Conservation (phyloP, 1,140 invertebrate genomes). For the Anadara kagoshimensis region DNA sequence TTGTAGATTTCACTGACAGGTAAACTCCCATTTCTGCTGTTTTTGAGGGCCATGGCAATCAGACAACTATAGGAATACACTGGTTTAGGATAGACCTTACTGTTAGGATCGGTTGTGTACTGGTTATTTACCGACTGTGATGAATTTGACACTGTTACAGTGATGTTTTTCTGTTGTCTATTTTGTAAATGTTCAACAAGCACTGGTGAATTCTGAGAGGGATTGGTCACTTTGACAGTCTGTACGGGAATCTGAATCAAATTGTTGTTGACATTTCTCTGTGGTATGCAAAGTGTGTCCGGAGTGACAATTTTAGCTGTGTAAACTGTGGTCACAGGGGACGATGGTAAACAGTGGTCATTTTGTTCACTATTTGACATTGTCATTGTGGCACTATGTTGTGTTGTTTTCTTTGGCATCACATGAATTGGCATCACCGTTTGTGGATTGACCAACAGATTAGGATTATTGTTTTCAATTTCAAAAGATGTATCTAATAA, state of each 20-base stretch:
- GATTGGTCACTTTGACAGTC: slow-evolving; percentile 37
- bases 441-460: slow-evolving; percentile 72
- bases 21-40: slow-evolving; percentile 92
- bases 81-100: slow-evolving; percentile 92
- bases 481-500: slow-evolving; percentile 49
- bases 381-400: slow-evolving; percentile 4
- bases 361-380: slow-evolving; percentile 4
- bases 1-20: slow-evolving; percentile 99
- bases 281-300: not conserved
- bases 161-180: slow-evolving; percentile 30
- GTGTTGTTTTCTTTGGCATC: not conserved
- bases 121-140: slow-evolving; percentile 5
- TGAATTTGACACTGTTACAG: slow-evolving; percentile 25
- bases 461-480: slow-evolving; percentile 64
- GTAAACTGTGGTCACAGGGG: slow-evolving; percentile 3
- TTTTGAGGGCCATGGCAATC: slow-evolving; percentile 97
- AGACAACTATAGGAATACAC: slow-evolving; percentile 98
- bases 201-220: slow-evolving; percentile 59
- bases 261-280: slow-evolving; percentile 24
- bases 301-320: slow-evolving; percentile 10
- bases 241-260: slow-evolving; percentile 32
- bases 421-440: slow-evolving; percentile 64
- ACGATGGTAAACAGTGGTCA: not conserved
- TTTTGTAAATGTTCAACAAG: slow-evolving; percentile 62
- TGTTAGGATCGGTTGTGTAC: slow-evolving; percentile 58